These are phyloP conservation scores for Lomographa bimaculata DNA, from an alignment of 2,888 invertebrate species.

Conservation along the genomic window DNA sequence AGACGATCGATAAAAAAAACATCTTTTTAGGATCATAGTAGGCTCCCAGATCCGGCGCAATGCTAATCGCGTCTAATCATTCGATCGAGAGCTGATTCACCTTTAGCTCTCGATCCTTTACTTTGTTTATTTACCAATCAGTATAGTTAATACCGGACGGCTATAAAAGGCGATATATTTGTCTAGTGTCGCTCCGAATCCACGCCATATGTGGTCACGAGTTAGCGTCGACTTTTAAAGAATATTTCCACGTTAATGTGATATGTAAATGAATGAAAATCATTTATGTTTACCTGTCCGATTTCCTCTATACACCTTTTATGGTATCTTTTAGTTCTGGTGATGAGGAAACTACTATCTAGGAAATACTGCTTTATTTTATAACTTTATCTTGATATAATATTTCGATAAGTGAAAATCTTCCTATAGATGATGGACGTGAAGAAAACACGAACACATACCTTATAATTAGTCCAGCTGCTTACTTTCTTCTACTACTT, in stretches of 20 bases:
- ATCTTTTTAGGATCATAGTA: too few relatives aligned
- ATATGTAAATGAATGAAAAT: conserved; percentile 73
- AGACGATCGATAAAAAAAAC: too few relatives aligned
- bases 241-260: conserved; percentile 69
- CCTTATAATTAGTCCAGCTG: too few relatives aligned
- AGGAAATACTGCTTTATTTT: too few relatives aligned
- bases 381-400: too few relatives aligned
- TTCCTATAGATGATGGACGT: too few relatives aligned
- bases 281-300: conserved; percentile 72
- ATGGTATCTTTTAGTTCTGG: conserved; percentile 48
- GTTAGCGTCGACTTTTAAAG: conserved; percentile 67
- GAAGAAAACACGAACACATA: too few relatives aligned
- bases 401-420: too few relatives aligned
- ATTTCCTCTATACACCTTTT: conserved; percentile 59
- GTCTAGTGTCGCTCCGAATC: conserved; percentile 76
- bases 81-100: conserved; percentile 80
- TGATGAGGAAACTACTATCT: too few relatives aligned
- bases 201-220: conserved; percentile 74
- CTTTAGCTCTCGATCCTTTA: conserved; percentile 59
- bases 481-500: too few relatives aligned
- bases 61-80: conserved; percentile 80
- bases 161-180: conserved; percentile 81
- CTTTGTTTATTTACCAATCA: conserved; percentile 79
- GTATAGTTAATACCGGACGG: conserved; percentile 65
- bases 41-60: conserved; percentile 50